Base-by-base conservation (phyloP, 2,888 invertebrate species). In the Hermaeophaga mercurialis region DNA sequence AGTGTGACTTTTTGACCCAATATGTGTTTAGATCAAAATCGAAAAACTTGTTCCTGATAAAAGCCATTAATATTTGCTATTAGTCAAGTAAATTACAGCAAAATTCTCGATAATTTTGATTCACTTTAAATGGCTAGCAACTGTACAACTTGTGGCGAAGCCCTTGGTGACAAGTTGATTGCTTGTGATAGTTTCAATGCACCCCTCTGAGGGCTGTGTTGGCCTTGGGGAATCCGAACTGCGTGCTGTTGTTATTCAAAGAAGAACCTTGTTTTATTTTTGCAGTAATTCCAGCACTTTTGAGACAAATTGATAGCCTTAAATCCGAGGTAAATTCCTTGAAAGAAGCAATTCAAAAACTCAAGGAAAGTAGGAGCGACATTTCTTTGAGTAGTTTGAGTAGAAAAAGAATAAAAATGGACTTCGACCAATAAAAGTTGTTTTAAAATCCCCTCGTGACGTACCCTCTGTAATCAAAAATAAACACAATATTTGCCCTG, bases 251-350 rank as follows among this genome's bases (percentile, higher is more conserved):
- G 22, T 22, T 22, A n/a, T n/a, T n/a, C n/a, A n/a, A n/a, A n/a
- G n/a, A 22, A 22, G 22, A 6, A 22, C 22, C 6, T 6, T 22
- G 22, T 3, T 22, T 22, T 22, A 22, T 22, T 22, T 22, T 22
- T 22, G 3, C 22, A 6, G 6, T 3, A 22, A 22, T 22, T 1
- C 34, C 47, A 6, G 19, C 31, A 33, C 14, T 47, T 34, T 12
- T 47, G 47, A 47, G 22, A 14, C 34, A 34, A 34, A 47, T 34
- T 47, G 11, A 33, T 47, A 47, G 33, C 34, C 46, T 34, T 22
- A 47, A 9, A 34, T 47, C 34, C 15, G 34, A 47, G 22, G 22
- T 47, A 22, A 34, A 47, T 34, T 47, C 34, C 12, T 34, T 34
- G 12, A 47, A 47, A 47, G 34, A 47, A 7, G 47, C 18, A 18